Evolutionary conservation across 2,113 vertebrate species (phyloP), one percentile per base, ranked within the genome.

Genomic region (Apteryx mantelli): DNA sequence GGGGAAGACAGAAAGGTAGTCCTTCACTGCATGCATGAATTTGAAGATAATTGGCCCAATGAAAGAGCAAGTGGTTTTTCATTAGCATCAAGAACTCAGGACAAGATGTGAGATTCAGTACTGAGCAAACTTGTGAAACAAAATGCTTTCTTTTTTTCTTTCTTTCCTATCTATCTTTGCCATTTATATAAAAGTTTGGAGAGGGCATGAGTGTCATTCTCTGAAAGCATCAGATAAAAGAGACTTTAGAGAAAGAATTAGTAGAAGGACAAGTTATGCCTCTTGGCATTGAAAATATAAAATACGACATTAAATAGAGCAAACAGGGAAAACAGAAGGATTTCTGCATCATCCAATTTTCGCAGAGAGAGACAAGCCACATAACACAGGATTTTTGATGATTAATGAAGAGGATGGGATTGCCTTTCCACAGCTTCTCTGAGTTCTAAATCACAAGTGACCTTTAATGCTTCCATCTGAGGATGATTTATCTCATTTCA

Each of bases 401-500:
- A 96, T 94, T 96, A 96, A 95, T 89, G 76, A 93, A 95, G 79
- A 83, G 56, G 76, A 80, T 74, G 77, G 53, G 48, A 94, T 84
- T 95, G 75, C 55, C 83, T 94, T 95, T 66, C 69, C 38, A 84
- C 89, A 82, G 66, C 34, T 93, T 38, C 82, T 94, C 70, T 46
- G 74, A 78, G 80, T 93, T 87, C 86, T 73, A 95, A 93, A 94
- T 88, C 93, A 93, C 63, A 91, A 94, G 86, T 1, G 16, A 96
- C 53, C 56, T 89, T 94, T 92, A 95, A 78, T 8, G 7, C 38
- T 95, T 95, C 88, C 76, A 64, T 74, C 61, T 91, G 68, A 95
- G 73, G 28, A 66, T 94, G 76, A 97, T 96, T 93, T 95, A 88
- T 92, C 69, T 86, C 56, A 71, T 96, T 95, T 93, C 71, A 86